Evolutionary conservation across 2,113 vertebrate species (phyloP).

Genomic region (Rhegmatorhina hoffmannsi): DNA sequence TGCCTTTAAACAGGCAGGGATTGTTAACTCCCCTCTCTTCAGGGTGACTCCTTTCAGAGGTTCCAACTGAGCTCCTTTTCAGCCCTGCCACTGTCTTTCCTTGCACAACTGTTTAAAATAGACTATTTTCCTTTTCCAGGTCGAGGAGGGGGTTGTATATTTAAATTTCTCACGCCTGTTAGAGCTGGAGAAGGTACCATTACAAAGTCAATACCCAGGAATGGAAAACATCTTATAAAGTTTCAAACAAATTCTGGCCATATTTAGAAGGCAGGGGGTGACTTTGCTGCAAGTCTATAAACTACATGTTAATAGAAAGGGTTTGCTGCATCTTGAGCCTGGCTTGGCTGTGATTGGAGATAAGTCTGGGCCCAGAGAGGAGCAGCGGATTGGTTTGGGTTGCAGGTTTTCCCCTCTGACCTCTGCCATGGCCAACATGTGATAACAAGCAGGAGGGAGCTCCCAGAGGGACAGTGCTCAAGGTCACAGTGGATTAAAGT

Average conservation of each 20-base stretch:
- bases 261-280: background rate
- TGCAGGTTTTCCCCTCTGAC: conserved; percentile 68
- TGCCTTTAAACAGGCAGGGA: background rate
- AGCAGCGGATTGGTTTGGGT: conserved; percentile 51
- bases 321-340: background rate
- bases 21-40: background rate
- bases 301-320: background rate
- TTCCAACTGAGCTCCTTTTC: background rate
- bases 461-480: conserved; percentile 58
- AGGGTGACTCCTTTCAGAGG: background rate
- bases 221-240: conserved; percentile 49
- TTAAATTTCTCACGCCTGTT: conserved; percentile 42
- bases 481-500: conserved; percentile 63
- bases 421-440: conserved; percentile 54
- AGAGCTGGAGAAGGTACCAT: background rate
- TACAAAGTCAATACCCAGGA: background rate
- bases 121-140: conserved; percentile 43
- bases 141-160: conserved; percentile 8
- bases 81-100: background rate
- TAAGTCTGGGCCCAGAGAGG: background rate
- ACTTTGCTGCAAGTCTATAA: background rate
- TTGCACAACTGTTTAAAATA: conserved; percentile 4
- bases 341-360: background rate
- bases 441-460: conserved; percentile 54
- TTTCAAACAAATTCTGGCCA: conserved; percentile 15